phyloP scores from a whole-genome alignment of 2,888 invertebrate species.

The Tenthredo livida region DNA sequence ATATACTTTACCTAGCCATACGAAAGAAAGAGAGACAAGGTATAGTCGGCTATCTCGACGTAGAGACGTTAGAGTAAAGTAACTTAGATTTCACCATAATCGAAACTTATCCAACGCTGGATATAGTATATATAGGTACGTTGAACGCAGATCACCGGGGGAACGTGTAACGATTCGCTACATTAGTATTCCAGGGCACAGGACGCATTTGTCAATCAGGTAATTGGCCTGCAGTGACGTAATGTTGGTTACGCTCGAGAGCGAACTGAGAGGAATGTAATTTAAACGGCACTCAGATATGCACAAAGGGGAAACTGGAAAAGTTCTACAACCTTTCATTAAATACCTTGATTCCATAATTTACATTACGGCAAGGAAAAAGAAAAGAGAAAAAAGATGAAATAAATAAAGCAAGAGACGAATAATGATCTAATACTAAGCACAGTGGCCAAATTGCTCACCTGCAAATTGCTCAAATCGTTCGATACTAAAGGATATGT shows the following conservation, averaged over 20 bases:
- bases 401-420: neutral
- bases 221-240: conserved; percentile 46
- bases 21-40: neutral
- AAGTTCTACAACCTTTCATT: neutral
- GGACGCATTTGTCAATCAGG: conserved; percentile 52
- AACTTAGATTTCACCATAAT: conserved; percentile 9
- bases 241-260: conserved; percentile 41
- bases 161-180: conserved; percentile 19
- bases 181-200: conserved; percentile 46
- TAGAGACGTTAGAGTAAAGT: neutral
- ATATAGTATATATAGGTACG: too few species aligned
- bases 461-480: too few species aligned
- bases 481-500: too few species aligned
- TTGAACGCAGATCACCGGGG: neutral
- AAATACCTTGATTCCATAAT: neutral
- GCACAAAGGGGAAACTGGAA: conserved; percentile 9
- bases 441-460: too few species aligned
- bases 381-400: neutral
- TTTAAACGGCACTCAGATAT: conserved; percentile 12
- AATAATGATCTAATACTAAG: neutral
- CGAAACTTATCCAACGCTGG: neutral
- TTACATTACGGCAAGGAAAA: neutral
- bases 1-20: conserved; percentile 1
- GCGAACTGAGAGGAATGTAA: conserved; percentile 14
- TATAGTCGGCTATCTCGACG: too few species aligned